Base-by-base conservation (phyloP, 2,888 invertebrate genomes). In the Formica aserva region DNA sequence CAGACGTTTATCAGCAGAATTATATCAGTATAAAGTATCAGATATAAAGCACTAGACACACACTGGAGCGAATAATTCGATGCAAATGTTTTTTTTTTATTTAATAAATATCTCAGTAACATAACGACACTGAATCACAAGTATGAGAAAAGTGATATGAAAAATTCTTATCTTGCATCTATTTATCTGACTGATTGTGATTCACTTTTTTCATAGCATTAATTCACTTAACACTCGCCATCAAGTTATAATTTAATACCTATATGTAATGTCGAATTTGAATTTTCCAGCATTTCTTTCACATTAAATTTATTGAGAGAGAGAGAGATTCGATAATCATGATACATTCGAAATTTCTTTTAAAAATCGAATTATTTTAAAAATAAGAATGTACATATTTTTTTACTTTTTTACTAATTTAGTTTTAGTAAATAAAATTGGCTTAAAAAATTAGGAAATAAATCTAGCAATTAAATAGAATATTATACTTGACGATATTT, bases 1-100 rank as follows among this genome's bases (percentile, higher is more conserved):
- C 18, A 11, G 55, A 35, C 41, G 22, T 69, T 78, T 57, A 65
- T 13, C 69, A 29, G 11, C 32, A 22, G 11, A 78, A 41, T 57
- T 67, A 57, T 41, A 55, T 67, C n/a, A 29, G 29, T 6, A 57
- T 57, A 32, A 66, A 57, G n/a, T 35, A 26, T 52, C 45, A n/a
- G 18, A 18, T 22, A 52, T 29, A 45, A 75, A 75, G 6, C 2
- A 41, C 18, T 60, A 1, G 41, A 22, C 22, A 15, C 6, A 63
- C 29, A 15, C 13, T 52, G 1, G 4, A 3, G 22, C 1, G 15
- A 52, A 13, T 26, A 26, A 29, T 62, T 65, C 4, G 41, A 9
- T 13, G 22, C 6, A 60, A 13, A 57, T 22, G 13, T 9, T 52
- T 52, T 52, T 72, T n/a, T 18, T 48, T 32, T 32, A 69, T 69